Evolutionary conservation across 2,113 vertebrate species (phyloP).

Genomic region (Ariopsis seemanni): DNA sequence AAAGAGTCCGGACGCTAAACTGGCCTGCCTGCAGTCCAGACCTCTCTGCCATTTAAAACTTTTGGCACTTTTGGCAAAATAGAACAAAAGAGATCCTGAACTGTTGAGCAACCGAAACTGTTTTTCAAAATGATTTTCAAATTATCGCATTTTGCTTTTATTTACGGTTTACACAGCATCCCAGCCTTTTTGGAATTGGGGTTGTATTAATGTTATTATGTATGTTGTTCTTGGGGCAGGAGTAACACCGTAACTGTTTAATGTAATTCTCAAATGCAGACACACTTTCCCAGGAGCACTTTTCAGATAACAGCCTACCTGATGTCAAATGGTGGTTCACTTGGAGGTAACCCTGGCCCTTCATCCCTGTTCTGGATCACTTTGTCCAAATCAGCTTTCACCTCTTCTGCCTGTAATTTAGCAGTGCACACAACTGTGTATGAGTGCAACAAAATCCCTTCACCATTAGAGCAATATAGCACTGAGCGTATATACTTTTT

Average conservation of each 20-base stretch:
- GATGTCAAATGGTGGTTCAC: constrained; percentile 51
- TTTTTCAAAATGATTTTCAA: too few relatives aligned
- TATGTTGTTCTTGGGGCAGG: not conserved
- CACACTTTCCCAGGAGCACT: not conserved
- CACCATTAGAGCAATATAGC: not conserved
- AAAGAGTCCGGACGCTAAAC: too few relatives aligned
- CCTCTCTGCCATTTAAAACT: too few relatives aligned
- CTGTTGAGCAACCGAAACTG: too few relatives aligned
- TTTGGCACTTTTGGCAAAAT: too few relatives aligned
- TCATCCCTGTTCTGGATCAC: constrained; percentile 55
- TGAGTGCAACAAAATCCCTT: not conserved
- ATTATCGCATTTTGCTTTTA: too few relatives aligned
- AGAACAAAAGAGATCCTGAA: too few relatives aligned
- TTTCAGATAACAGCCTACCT: constrained; percentile 54
- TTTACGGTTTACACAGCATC: too few relatives aligned
- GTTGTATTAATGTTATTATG: not conserved
- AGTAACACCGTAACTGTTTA: not conserved
- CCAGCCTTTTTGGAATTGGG: too few relatives aligned
- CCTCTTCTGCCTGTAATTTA: constrained; percentile 73
- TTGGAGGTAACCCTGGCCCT: constrained; percentile 37
- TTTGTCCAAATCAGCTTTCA: constrained; percentile 77
- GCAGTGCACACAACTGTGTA: not conserved
- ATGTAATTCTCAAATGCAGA: not conserved
- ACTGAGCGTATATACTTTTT: not conserved
- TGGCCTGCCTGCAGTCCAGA: too few relatives aligned